Evolutionary conservation across 2,113 vertebrate species (phyloP), one percentile per base, ranked within the genome.

Genomic region (Thalassoma bifasciatum): DNA sequence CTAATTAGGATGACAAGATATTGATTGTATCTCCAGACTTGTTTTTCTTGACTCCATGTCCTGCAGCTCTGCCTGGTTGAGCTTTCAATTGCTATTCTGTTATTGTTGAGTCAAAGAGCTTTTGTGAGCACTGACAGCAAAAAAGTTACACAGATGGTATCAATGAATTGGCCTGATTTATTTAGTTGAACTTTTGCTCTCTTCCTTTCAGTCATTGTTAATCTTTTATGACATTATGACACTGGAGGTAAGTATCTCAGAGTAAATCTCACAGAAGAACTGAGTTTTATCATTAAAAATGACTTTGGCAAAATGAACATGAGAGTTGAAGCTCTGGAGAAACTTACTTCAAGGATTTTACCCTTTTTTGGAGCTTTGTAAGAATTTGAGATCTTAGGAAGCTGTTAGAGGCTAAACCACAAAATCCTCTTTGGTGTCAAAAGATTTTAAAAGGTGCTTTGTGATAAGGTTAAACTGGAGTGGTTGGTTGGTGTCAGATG

Each of bases 1-100:
- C 42, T 24, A 73, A 74, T 85, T 76, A 72, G 44, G 16, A 59
- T n/a, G 58, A 67, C 46, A 65, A 38, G 81, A 59, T 37, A 66
- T 14, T 68, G 72, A 91, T 87, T 52, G 5, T 50, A 81, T 83
- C 84, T 75, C 30, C 1, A 8, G 30, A 19, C 36, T 70, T 80
- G 34, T 64, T 61, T 75, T 68, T 50, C 14, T 72, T 63, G 44
- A 53, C 17, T 26, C 30, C 17, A 6, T 2, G 0, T 17, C 8
- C 10, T 42, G 57, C 30, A 34, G 50, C 51, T 69, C 30, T 42
- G 30, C 42, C 36, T 0, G 6, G 14, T 36, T 52, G 67, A 61
- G 24, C 66, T 71, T 30, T 38, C 73, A 71, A 70, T 17, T 19
- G 19, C 34, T 49, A 16, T 23, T 34, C 61, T 52, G 14, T 50